Percentiles rank a stretch among this genome's conserved stretches.
phyloP scores from a whole-genome alignment of 2,113 vertebrate genomes.

The Mastomys natalensis region DNA sequence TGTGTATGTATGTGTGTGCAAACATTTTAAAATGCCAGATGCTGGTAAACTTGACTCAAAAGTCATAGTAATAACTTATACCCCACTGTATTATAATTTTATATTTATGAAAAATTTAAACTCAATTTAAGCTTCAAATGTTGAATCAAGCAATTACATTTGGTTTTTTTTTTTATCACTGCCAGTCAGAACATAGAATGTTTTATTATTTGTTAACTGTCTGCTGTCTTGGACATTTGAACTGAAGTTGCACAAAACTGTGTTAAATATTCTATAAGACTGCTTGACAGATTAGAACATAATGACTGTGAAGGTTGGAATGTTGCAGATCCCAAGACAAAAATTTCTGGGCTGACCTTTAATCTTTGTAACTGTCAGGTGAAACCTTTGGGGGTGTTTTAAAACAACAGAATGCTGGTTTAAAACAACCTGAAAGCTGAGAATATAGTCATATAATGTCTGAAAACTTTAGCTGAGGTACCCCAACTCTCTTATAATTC shows the following conservation, averaged over 20 bases:
- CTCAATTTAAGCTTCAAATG: slow-evolving; percentile 4
- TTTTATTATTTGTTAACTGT: not conserved
- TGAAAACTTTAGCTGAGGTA: not conserved
- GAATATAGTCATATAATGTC: not conserved
- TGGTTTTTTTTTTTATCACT: not conserved
- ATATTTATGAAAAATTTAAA: slow-evolving; percentile 1
- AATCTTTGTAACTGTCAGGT: not conserved
- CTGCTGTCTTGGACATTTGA: not conserved
- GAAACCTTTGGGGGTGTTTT: not conserved
- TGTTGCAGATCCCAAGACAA: not conserved
- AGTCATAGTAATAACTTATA: not conserved
- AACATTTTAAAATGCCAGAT: slow-evolving; percentile 34
- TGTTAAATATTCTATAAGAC: not conserved
- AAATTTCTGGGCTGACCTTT: not conserved
- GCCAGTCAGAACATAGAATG: not conserved
- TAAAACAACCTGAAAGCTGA: not conserved
- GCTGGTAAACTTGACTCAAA: not conserved
- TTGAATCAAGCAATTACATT: not conserved
- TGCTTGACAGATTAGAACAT: not conserved
- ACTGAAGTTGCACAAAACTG: not conserved
- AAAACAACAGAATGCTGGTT: no score
- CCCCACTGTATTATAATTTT: not conserved
- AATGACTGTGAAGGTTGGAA: not conserved
- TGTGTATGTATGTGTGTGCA: not conserved
- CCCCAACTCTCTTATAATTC: not conserved